Base-by-base conservation (phyloP, 2,797 vertebrate genomes). In the Alfaro cultratus region DNA sequence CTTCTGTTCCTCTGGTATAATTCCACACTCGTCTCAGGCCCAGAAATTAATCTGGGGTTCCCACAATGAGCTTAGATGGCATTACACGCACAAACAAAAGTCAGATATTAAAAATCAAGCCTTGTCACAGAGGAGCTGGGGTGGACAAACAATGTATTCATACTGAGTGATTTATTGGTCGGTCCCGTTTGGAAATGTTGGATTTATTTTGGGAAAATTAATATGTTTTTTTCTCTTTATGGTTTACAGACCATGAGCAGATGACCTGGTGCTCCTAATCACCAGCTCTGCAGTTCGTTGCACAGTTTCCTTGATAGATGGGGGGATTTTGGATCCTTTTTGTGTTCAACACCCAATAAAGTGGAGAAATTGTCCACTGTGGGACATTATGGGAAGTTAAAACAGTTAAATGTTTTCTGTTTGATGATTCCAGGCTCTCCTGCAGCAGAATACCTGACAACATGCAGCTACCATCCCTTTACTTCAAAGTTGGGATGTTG, bases 61-160 rank as follows among this genome's bases (percentile, higher is more conserved):
- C 81, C 82, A 94, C 93, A 95, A 96, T 90, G 90, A 94, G 93
- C 90, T 95, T 95, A 95, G 89, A 76, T 83, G 92, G 93, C 86
- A 94, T 96, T 95, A 95, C 93, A 95, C 84, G 88, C 84, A 87
- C 91, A 93, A 92, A 94, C 90, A 94, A 92, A 92, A 91, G 90
- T 87, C 84, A 92, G 91, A 94, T 94, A 95, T 94, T 92, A 93
- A 89, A 92, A 93, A 92, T 83, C 81, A 80, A 85, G 75, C 89
- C 92, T 90, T 89, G 85, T 80, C 2, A 16, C 80, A 81, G 83
- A 83, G 36, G 74, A 75, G 39, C n/a, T 21, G 53, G 21, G 46
- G 71, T 74, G 0, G 16, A 83, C 81, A 82, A 11, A 83, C 80
- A 83, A 13, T 70, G 53, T 75, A 80, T 89, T 90, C 60, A 82